Percentiles rank a stretch among this genome's conserved stretches.
Evolutionary conservation across 2,113 vertebrate species (phyloP).

Genomic region (Taurulus bubalis): DNA sequence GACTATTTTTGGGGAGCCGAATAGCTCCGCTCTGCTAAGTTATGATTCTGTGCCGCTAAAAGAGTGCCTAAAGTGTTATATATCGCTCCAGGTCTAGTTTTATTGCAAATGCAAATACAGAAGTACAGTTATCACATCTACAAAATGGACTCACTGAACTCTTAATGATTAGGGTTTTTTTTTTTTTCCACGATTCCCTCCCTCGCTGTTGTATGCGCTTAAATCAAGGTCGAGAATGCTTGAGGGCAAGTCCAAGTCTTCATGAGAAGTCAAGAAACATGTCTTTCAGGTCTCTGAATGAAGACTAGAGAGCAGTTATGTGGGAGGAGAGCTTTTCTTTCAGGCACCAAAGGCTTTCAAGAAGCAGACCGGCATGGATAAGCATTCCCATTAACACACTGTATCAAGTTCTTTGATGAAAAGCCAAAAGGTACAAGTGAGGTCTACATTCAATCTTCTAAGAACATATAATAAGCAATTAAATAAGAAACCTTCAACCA

Average conservation of each 20-base stretch:
- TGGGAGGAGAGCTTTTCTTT: background rate
- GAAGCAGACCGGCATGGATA: background rate
- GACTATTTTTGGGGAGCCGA: conserved; percentile 35
- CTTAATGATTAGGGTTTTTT: background rate
- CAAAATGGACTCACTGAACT: background rate
- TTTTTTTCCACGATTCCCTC: background rate
- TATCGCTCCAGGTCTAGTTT: conserved; percentile 2
- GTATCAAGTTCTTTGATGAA: background rate
- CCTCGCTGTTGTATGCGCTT: background rate
- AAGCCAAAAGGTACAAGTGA: background rate
- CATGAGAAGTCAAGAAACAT: background rate
- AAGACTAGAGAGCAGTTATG: background rate
- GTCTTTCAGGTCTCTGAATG: background rate
- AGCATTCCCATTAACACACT: background rate
- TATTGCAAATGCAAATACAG: background rate
- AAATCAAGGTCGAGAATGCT: background rate
- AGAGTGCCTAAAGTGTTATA: conserved; percentile 7
- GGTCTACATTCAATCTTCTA: background rate
- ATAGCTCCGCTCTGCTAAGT: conserved; percentile 23
- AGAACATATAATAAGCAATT: background rate
- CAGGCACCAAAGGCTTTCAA: background rate
- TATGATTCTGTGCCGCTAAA: conserved; percentile 16
- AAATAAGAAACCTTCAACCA: background rate
- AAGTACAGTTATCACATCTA: background rate
- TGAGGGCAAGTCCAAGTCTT: background rate